Evolutionary conservation across 2,888 invertebrate species (phyloP), one percentile per base, ranked within the genome.

Genomic region (Lobophora halterata): DNA sequence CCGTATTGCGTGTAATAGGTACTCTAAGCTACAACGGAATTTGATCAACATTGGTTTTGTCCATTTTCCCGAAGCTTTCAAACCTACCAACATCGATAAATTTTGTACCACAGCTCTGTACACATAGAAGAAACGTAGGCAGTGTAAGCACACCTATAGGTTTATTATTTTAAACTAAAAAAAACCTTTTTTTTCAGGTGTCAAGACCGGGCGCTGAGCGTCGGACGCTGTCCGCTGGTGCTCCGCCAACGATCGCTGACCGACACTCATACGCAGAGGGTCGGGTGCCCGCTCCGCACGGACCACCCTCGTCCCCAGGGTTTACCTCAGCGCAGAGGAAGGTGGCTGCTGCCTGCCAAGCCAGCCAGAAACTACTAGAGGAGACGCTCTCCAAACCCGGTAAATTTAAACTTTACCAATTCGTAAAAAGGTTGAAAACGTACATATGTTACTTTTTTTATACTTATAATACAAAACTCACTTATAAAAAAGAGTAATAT

Each of bases 331-430:
- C 67, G 6, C 75, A 77, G 52, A 60, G 79, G 16, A 69, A 71
- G 26, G 77, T 76, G 5, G 72, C 83, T 2, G 80, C 78, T 80
- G 68, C 82, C 5, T 88, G 87, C 47, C 79, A 79, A 38, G 88
- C 88, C 36, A 93, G 93, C 55, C 89, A 92, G 68, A 89, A 91
- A 54, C 88, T 93, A 53, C 86, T 94, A 56, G 92, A 93, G 69
- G 92, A 92, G 44, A 90, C 89, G 34, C 77, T 91, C 48, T 78
- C 89, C 49, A 90, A 89, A 66, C 69, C 88, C 61, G 88, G 90
- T 72, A 81, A 88, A 59, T 45, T 5, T 18, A 21, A 5, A n/a
- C n/a, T n/a, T n/a, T n/a, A n/a, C n/a, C n/a, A n/a, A n/a, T n/a
- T n/a, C n/a, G n/a, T n/a, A n/a, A n/a, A n/a, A n/a, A n/a, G n/a